Conservation (phyloP, 2,797 vertebrate species). For the Enteromius thamalakanensis region DNA sequence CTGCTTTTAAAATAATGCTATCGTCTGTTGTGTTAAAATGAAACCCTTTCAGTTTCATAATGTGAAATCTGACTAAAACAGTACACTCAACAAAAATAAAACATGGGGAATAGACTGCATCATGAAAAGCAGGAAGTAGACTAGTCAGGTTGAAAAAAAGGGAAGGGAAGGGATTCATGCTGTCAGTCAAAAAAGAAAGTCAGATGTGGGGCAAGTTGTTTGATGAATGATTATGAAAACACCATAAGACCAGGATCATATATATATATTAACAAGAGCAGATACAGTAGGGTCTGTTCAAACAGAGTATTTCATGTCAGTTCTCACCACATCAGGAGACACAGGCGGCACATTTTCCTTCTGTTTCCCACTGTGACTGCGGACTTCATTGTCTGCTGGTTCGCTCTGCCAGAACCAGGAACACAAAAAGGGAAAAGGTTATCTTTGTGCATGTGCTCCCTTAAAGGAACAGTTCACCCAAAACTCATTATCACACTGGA, state of each 20-base stretch:
- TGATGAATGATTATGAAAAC: not conserved
- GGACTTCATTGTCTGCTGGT: slow-evolving; percentile 74
- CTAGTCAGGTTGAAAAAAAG: not conserved
- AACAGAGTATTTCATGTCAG: not conserved
- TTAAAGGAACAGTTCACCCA: slow-evolving; percentile 5
- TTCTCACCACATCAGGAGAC: slow-evolving; percentile 74
- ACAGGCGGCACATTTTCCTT: slow-evolving; percentile 90
- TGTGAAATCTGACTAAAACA: not conserved
- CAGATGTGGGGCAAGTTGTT: not conserved
- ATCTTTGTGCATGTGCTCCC: not conserved
- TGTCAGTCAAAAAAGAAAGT: not conserved
- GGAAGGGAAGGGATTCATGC: not conserved
- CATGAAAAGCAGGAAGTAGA: not conserved
- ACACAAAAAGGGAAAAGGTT: slow-evolving; percentile 40
- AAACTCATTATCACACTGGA: not conserved
- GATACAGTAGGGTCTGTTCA: not conserved
- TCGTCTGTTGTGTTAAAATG: not conserved
- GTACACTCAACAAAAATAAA: not conserved
- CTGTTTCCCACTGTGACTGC: slow-evolving; percentile 81
- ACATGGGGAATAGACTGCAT: not conserved
- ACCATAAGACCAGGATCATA: not conserved
- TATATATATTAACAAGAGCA: not conserved
- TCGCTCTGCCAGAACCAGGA: slow-evolving; percentile 75
- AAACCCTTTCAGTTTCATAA: not conserved
- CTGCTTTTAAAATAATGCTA: no score